A percentile compares a stretch with the other conserved stretches of the same genome.
Evolutionary conservation across 2,113 vertebrate species (phyloP).

Genomic region (Quiscalus mexicanus): DNA sequence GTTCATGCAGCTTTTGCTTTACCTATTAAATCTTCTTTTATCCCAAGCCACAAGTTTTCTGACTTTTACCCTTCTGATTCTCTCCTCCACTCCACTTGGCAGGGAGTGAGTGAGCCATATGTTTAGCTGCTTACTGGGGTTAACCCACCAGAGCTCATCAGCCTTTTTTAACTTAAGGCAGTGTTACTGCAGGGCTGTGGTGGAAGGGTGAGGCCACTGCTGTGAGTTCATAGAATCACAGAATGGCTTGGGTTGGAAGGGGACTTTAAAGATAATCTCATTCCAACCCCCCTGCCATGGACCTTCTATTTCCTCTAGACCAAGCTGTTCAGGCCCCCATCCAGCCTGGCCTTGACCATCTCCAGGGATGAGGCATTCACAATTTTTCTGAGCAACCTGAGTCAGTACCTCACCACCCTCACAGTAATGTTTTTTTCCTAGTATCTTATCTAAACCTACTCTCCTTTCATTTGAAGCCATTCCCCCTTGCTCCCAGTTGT

Average conservation of each 20-base stretch:
- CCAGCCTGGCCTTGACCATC: background rate
- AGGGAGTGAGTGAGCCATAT: background rate
- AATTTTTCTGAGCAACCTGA: background rate
- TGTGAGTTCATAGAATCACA: background rate
- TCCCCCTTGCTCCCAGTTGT: background rate
- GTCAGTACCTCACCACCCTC: background rate
- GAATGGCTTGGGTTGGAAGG: background rate
- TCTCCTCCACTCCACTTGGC: background rate
- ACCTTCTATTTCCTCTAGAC: background rate
- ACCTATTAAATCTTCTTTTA: background rate
- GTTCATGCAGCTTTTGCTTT: background rate
- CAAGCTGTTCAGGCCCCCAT: background rate
- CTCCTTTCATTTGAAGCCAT: background rate
- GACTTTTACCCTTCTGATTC: background rate
- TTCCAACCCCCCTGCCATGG: background rate
- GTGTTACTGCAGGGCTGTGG: background rate
- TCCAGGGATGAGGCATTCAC: background rate
- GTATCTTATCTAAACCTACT: background rate
- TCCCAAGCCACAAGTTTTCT: background rate
- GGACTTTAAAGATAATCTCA: fast-evolving
- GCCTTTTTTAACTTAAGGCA: background rate
- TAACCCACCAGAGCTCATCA: background rate
- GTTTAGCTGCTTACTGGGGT: background rate
- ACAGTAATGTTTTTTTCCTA: background rate
- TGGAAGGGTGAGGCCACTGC: background rate